Evolutionary conservation across 64 coral and sea anemone species (phyloP).

Genomic region (Montipora cactus): DNA sequence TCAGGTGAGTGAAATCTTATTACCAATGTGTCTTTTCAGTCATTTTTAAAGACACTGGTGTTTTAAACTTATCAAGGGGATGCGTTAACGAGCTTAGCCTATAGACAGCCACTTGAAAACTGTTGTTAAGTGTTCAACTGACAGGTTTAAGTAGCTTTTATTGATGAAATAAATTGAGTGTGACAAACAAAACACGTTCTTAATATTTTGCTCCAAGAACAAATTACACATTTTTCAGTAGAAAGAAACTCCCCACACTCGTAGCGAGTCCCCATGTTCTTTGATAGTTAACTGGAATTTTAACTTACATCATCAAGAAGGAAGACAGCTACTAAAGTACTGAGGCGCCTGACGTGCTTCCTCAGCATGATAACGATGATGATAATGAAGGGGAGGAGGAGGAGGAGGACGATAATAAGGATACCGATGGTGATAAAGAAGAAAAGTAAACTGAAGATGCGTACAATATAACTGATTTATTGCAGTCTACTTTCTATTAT

Average conservation of each 20-base stretch:
- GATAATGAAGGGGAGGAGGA: no score
- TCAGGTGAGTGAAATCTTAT: conserved; percentile 3
- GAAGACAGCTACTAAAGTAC: no score
- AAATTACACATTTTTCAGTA: neutral
- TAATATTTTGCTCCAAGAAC: neutral
- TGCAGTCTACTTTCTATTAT: neutral
- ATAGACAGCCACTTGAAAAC: neutral
- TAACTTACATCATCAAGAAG: no score
- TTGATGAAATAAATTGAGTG: conserved; percentile 4
- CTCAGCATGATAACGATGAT: no score
- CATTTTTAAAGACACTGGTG: neutral
- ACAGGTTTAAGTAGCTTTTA: neutral
- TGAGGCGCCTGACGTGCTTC: no score
- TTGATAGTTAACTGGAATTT: no score
- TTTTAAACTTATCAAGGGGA: conserved; percentile 35
- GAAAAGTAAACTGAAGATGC: no score
- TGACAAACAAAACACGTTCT: neutral
- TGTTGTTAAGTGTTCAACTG: conserved; percentile 3
- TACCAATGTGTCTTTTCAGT: neutral
- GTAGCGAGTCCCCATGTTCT: no score
- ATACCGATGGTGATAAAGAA: no score
- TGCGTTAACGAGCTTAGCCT: neutral
- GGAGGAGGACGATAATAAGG: no score
- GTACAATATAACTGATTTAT: neutral
- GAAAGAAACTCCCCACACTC: no score